Base-by-base conservation (phyloP, 1,140 invertebrate genomes). In the Lucilia cuprina region DNA sequence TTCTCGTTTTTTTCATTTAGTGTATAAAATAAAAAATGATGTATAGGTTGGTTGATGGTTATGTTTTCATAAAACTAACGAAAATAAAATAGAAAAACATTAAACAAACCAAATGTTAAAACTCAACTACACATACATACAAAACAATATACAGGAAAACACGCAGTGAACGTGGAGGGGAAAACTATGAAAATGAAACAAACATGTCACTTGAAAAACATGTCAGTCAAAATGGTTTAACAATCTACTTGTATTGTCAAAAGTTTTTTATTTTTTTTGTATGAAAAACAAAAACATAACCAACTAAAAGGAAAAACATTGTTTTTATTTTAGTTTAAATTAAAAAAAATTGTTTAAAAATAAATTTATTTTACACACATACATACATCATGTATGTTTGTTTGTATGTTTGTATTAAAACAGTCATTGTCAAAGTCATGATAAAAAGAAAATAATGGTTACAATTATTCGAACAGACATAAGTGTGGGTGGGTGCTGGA, bases 211-310 rank as follows among this genome's bases (percentile, higher is more conserved):
- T 65, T 83, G 55, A n/a, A 65, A 82, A 82, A 35, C 82, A 65
- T 70, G 60, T 83, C 77, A 80, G 77, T 80, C 77, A 80, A 80
- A 80, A 80, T 80, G 77, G 41, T 80, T 80, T 80, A 80, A 80
- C 77, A 80, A 80, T 49, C 77, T 49, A 80, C 77, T 35, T 82
- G 82, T 82, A 60, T 70, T 70, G 65, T 70, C 65, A 70, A 70
- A 70, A 70, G n/a, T 70, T 70, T n/a, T n/a, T n/a, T n/a, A n/a
- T n/a, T n/a, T n/a, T n/a, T n/a, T n/a, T 21, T 70, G n/a, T 21
- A 70, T 70, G n/a, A 70, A 70, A 78, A 41, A 41, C 41, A 41
- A 41, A 41, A 41, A 17, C 75, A 35, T 30, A 30, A n/a, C 14
- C 55, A 55, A 65, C 30, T n/a, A 49, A 14, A n/a, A 70, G 17